Percentiles rank a stretch among this genome's conserved stretches.
phyloP scores from a whole-genome alignment of 2,113 vertebrate genomes.

The Lates calcarifer region DNA sequence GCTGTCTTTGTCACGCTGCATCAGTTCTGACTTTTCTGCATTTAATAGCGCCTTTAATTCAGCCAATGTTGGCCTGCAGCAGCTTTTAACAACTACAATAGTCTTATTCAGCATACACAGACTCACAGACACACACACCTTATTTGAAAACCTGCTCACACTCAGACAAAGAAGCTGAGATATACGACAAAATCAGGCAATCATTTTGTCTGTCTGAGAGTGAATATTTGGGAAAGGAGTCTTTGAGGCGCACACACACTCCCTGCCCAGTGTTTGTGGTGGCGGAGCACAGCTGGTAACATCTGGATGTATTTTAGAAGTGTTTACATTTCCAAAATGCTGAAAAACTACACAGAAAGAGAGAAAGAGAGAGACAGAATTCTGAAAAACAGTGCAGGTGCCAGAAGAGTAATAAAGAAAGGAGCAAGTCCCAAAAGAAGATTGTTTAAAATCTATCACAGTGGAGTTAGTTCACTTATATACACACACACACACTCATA shows the following conservation, averaged over 20 bases:
- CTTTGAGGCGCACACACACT: conserved; percentile 53
- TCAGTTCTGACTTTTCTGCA: conserved; percentile 50
- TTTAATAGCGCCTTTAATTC: conserved; percentile 57
- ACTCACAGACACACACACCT: conserved; percentile 28
- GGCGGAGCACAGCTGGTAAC: conserved; percentile 84
- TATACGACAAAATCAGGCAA: conserved; percentile 64
- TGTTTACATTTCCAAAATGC: conserved; percentile 88
- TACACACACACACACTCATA: conserved; percentile 47
- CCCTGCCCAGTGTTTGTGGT: conserved; percentile 82
- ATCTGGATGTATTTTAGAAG: conserved; percentile 88
- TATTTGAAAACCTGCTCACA: conserved; percentile 49
- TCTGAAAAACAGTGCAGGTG: conserved; percentile 86
- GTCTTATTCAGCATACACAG: conserved; percentile 42
- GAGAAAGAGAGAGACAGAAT: conserved; percentile 61
- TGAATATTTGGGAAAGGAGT: conserved; percentile 61
- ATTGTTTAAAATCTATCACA: conserved; percentile 82
- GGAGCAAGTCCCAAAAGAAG: conserved; percentile 77
- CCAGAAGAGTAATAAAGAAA: conserved; percentile 84
- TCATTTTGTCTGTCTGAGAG: conserved; percentile 66
- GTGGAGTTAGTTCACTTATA: conserved; percentile 59
- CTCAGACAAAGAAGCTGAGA: conserved; percentile 52
- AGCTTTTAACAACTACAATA: conserved; percentile 59
- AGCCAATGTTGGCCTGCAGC: conserved; percentile 30
- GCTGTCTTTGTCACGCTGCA: conserved; percentile 65
- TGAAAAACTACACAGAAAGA: conserved; percentile 75